Percentiles rank a stretch among this genome's conserved stretches.
phyloP scores from a whole-genome alignment of 2,888 invertebrate species.

The Erebia palarica region DNA sequence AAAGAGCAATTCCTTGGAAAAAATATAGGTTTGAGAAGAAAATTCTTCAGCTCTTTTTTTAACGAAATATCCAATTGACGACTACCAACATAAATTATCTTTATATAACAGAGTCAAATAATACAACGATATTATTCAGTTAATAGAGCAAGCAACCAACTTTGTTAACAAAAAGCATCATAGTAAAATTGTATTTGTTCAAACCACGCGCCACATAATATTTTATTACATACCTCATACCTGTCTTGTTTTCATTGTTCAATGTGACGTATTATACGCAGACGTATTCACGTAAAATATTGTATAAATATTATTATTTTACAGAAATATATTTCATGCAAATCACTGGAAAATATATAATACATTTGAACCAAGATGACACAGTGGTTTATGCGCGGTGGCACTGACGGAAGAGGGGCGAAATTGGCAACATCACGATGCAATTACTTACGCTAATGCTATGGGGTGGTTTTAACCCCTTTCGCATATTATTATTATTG shows the following conservation, averaged over 20 bases:
- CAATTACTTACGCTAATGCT: slow-evolving; percentile 56
- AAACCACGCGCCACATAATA: neutral
- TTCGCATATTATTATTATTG: neutral
- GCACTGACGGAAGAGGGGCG: slow-evolving; percentile 44
- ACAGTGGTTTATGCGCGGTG: slow-evolving; percentile 49
- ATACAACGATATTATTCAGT: neutral
- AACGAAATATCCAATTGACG: too few species aligned
- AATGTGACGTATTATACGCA: neutral
- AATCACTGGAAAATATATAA: slow-evolving; percentile 36
- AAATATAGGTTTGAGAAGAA: too few species aligned
- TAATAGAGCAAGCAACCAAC: neutral
- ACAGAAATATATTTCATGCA: slow-evolving; percentile 18
- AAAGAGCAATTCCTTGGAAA: too few species aligned
- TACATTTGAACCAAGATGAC: slow-evolving; percentile 42
- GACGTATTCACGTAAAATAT: neutral
- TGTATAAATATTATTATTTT: slow-evolving; percentile 9
- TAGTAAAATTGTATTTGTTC: slow-evolving; percentile 1
- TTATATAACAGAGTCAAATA: neutral
- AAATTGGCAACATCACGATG: slow-evolving; percentile 59
- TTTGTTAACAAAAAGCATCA: neutral
- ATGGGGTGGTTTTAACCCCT: slow-evolving; percentile 45
- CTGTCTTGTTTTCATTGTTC: neutral
- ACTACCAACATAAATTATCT: neutral
- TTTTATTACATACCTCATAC: neutral
- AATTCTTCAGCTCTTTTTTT: too few species aligned